A percentile compares a stretch with the other conserved stretches of the same genome.
phyloP scores from a whole-genome alignment of 2,113 vertebrate species.

The Lanius collurio region DNA sequence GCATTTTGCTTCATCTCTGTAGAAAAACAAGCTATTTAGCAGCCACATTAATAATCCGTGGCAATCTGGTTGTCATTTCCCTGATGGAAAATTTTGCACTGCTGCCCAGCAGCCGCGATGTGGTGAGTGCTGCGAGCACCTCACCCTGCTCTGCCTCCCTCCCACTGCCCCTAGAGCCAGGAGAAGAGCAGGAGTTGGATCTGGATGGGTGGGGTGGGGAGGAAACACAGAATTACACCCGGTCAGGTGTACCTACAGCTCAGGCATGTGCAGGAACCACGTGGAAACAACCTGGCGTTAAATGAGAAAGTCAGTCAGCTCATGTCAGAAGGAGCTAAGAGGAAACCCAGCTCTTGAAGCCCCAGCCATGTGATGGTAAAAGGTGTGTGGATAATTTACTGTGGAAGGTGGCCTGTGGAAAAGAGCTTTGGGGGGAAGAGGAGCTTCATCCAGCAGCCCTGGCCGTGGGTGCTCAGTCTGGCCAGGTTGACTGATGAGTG shows the following conservation, averaged over 20 bases:
- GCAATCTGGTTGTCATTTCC: slow-evolving; percentile 43
- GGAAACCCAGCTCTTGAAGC: not conserved
- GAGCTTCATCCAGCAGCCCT: not conserved
- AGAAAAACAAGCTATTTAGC: slow-evolving; percentile 54
- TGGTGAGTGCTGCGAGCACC: not conserved
- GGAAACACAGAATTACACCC: not conserved
- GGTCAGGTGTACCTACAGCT: not conserved
- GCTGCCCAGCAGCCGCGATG: not conserved
- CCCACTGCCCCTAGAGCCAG: not conserved
- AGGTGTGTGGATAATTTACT: not conserved
- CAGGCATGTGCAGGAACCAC: not conserved
- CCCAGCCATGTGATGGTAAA: not conserved
- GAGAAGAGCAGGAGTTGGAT: not conserved
- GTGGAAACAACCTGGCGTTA: not conserved
- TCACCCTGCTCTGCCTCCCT: not conserved
- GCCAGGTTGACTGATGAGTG: not conserved
- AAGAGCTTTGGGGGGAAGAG: not conserved
- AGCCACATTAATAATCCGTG: slow-evolving; percentile 33
- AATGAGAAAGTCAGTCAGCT: not conserved
- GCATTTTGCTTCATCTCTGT: slow-evolving; percentile 30
- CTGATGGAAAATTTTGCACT: slow-evolving; percentile 47
- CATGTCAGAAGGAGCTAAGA: not conserved
- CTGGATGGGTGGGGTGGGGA: not conserved
- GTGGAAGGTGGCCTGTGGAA: not conserved
- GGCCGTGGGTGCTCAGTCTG: not conserved